Percentiles rank a stretch among this genome's conserved stretches.
phyloP scores from a whole-genome alignment of 2,888 invertebrate species.

The Peribatodes rhomboidaria region DNA sequence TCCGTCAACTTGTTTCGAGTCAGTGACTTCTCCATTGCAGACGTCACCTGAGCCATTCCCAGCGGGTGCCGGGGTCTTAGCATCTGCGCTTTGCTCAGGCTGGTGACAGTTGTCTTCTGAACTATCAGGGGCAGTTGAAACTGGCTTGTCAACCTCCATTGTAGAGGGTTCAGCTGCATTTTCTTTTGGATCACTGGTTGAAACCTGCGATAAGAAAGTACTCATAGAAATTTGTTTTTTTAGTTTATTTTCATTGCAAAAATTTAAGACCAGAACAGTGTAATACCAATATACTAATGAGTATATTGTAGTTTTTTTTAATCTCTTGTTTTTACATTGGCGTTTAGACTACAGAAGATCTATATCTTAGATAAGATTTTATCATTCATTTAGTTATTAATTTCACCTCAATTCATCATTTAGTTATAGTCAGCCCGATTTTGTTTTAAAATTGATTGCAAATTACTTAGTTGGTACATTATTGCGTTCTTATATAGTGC shows the following conservation, averaged over 20 bases:
- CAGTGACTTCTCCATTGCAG: conserved; percentile 81
- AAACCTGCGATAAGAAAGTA: conserved; percentile 62
- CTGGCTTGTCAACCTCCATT: conserved; percentile 68
- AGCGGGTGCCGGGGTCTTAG: conserved; percentile 53
- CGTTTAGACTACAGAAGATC: too few relatives aligned
- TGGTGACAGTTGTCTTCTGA: conserved; percentile 76
- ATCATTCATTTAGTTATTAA: too few relatives aligned
- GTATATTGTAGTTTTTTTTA: not conserved
- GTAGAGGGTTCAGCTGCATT: conserved; percentile 56
- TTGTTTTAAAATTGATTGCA: too few relatives aligned
- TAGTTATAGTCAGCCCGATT: too few relatives aligned
- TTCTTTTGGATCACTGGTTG: conserved; percentile 75
- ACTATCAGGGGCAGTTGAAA: conserved; percentile 74
- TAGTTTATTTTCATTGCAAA: too few relatives aligned
- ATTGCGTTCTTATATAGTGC: too few relatives aligned
- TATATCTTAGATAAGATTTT: too few relatives aligned
- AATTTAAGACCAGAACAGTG: too few relatives aligned
- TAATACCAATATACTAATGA: too few relatives aligned
- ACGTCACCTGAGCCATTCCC: conserved; percentile 62
- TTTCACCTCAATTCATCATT: too few relatives aligned
- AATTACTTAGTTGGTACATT: too few relatives aligned
- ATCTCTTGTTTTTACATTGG: not conserved
- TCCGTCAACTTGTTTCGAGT: conserved; percentile 72
- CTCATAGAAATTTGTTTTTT: not conserved
- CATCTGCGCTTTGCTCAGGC: conserved; percentile 77